Conservation (phyloP, 2,888 invertebrate species). For the Ctena decussata region DNA sequence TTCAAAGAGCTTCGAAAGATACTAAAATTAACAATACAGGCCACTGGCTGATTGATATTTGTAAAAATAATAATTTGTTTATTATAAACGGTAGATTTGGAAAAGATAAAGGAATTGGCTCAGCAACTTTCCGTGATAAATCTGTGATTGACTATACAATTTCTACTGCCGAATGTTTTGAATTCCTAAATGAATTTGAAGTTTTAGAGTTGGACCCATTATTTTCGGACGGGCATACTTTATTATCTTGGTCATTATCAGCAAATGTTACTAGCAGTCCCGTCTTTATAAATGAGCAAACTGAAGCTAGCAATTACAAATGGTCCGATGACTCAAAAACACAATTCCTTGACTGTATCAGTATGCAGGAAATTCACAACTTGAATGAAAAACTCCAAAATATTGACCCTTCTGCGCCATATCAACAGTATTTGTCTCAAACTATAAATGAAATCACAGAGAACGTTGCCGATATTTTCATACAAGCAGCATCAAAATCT, state of each 20-base stretch:
- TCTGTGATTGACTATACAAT: constrained; percentile 1
- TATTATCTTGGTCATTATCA: neutral
- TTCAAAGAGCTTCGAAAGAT: neutral
- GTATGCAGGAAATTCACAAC: too few relatives aligned
- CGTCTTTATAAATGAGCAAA: neutral
- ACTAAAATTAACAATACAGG: neutral
- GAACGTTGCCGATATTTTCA: neutral
- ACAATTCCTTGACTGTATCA: too few relatives aligned
- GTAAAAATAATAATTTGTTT: constrained; percentile 11
- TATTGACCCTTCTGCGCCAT: too few relatives aligned
- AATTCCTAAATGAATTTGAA: neutral
- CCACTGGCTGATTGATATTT: neutral
- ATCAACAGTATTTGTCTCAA: too few relatives aligned
- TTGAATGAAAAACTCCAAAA: too few relatives aligned
- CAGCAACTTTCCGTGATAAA: neutral
- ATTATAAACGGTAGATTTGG: neutral
- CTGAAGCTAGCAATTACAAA: too few relatives aligned
- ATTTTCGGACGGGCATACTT: neutral
- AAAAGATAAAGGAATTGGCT: neutral
- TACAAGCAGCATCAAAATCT: neutral
- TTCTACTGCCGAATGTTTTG: neutral
- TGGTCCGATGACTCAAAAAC: too few relatives aligned
- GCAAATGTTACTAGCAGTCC: neutral
- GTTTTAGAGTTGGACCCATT: neutral
- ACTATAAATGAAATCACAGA: neutral